A percentile compares a stretch with the other conserved stretches of the same genome.
These are phyloP conservation scores for Mongoloraphidia duomilia DNA, from an alignment of 2,888 invertebrate species.

Conservation along the genomic window DNA sequence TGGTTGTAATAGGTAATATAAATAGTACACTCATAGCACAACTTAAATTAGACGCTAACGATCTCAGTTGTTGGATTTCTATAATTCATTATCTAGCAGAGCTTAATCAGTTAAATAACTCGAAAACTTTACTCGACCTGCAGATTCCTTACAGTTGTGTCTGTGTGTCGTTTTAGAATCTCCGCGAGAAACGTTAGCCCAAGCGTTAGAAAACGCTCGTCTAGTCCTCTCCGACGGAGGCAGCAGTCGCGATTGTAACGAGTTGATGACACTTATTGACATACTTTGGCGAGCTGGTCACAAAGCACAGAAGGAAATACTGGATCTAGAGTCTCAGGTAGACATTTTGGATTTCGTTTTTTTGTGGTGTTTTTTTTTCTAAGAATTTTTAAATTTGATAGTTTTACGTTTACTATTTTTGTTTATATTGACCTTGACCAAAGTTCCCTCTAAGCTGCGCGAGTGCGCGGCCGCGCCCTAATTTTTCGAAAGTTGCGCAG, in stretches of 20 bases:
- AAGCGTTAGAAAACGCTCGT: conserved; percentile 30
- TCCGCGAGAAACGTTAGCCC: conserved; percentile 10
- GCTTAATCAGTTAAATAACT: too few relatives aligned
- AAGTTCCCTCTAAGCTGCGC: too few relatives aligned
- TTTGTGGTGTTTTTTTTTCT: neutral
- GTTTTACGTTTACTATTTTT: neutral
- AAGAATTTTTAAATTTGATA: conserved; percentile 1
- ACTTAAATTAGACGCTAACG: too few relatives aligned
- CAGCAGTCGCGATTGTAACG: conserved; percentile 26
- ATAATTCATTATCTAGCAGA: too few relatives aligned
- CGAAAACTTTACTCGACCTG: too few relatives aligned
- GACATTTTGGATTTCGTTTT: conserved; percentile 12
- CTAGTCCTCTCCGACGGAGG: conserved; percentile 29
- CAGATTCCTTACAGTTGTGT: too few relatives aligned
- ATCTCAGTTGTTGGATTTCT: too few relatives aligned
- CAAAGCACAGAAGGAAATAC: conserved; percentile 47
- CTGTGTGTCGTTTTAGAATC: conserved; percentile 2
- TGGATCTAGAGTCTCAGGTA: conserved; percentile 65
- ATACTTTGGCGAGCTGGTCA: conserved; percentile 43
- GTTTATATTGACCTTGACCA: too few relatives aligned
- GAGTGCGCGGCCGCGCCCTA: too few relatives aligned
- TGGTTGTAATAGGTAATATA: conserved; percentile 2
- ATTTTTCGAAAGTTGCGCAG: too few relatives aligned
- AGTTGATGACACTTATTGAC: conserved; percentile 42
- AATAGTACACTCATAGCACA: too few relatives aligned